phyloP scores from a whole-genome alignment of 2,797 vertebrate species.

The Adrianichthys oophorus region DNA sequence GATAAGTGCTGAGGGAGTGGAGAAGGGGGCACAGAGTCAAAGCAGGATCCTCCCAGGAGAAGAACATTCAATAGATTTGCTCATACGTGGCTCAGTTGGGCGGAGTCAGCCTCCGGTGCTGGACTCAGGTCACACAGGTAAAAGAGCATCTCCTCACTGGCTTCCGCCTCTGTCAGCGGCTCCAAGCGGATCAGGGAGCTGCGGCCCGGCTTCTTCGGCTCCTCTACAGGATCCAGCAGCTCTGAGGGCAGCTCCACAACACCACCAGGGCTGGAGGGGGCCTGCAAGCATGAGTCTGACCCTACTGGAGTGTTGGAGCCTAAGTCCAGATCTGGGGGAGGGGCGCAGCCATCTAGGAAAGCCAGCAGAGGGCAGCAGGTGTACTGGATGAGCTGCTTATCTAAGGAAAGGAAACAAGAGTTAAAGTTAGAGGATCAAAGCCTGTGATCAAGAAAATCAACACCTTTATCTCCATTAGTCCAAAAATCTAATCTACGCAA shows the following conservation, averaged over 20 bases:
- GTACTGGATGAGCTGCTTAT: slow-evolving; percentile 94
- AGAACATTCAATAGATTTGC: no score
- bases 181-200: slow-evolving; percentile 93
- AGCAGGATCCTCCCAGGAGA: no score
- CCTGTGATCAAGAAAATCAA: background rate
- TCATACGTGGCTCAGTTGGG: slow-evolving; percentile 73
- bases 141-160: slow-evolving; percentile 89
- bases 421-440: background rate
- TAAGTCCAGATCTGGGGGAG: slow-evolving; percentile 67
- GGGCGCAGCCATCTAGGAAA: slow-evolving; percentile 86
- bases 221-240: slow-evolving; percentile 79
- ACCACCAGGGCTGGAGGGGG: slow-evolving; percentile 4
- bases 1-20: no score
- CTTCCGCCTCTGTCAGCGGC: slow-evolving; percentile 91
- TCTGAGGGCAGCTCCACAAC: slow-evolving; percentile 73
- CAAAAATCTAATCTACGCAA: no score
- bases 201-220: slow-evolving; percentile 64
- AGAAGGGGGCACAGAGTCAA: no score
- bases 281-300: slow-evolving; percentile 28
- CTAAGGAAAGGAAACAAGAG: slow-evolving; percentile 53
- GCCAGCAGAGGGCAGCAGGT: slow-evolving; percentile 90
- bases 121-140: slow-evolving; percentile 92
- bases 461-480: no score
- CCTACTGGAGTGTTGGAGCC: background rate
- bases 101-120: slow-evolving; percentile 69